Base-by-base conservation (phyloP, 2,888 invertebrate genomes). In the Heliconius ethilla region DNA sequence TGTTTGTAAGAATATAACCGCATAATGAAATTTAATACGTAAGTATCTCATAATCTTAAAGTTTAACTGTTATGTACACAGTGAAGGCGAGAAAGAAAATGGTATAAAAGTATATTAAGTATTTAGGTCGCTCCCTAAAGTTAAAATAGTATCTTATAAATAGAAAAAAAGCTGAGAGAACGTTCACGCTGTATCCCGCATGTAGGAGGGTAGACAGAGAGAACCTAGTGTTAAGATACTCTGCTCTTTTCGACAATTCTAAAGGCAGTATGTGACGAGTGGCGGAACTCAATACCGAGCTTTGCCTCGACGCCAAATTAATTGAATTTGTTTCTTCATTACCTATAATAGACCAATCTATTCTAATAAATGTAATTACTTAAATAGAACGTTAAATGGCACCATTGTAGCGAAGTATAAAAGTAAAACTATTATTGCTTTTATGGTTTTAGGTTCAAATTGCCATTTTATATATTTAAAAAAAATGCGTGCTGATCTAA, bases 41-140 rank as follows among this genome's bases (percentile, higher is more conserved):
- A 69, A 40, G 25, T n/a, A 69, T 4, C 40, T 45, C 25, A 69
- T 45, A 69, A 25, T 69, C 69, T 45, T 27, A 69, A 69, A 69
- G 40, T 69, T 69, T 69, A 69, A 69, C 40, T 45, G 40, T 69
- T 69, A 40, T 69, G 18, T 45, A 69, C 25, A 69, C 40, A 40
- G 37, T 13, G n/a, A 15, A 69, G 40, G 69, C 25, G 69, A 40
- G 40, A 40, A 25, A 40, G 45, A 40, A 69, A 40, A 45, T 18
- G 69, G 40, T 69, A 9, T 40, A 40, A 45, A 15, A 40, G 13
- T 40, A 10, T 45, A 40, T 13, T 40, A 25, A 25, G 40, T 40
- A 69, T 25, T 15, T 40, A 69, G 25, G 15, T 25, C 37, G 13
- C 15, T 67, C 33, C n/a, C 67, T 67, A 7, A 67, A 40, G 1